Base-by-base conservation (phyloP, 2,888 invertebrate genomes). In the Drosophila anomalata region DNA sequence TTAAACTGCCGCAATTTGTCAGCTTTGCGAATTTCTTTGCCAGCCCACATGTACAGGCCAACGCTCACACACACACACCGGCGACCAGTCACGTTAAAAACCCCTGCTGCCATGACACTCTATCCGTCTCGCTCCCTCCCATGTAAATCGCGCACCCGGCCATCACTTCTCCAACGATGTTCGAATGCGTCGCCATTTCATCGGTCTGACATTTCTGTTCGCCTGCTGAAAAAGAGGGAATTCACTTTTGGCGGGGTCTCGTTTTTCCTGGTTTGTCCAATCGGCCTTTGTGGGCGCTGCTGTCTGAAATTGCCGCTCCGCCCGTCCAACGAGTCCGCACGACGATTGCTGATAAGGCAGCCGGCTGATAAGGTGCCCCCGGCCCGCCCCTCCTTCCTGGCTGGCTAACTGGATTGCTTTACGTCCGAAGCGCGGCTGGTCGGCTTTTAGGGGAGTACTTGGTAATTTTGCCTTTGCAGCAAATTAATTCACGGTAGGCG, bases 181-280 rank as follows among this genome's bases (percentile, higher is more conserved):
- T 50, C 41, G 74, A 75, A 79, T 71, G 78, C 61, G 69, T 58
- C 39, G 52, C 61, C 67, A 62, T 58, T 36, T 70, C 71, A 58
- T 11, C 76, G 56, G 50, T 39, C 79, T 80, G 36, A 24, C 56
- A 66, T 74, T 88, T 70, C 88, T 91, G 91, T 4, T 75, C 77
- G 84, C 91, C 90, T 91, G 88, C 87, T 90, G 85, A 87, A 91
- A 91, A 91, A 91, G 91, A 91, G 91, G 91, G 91, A 91, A 91
- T 91, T 91, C 90, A 91, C 90, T 91, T 91, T 91, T 91, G 91
- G 91, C 91, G 91, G 91, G 91, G 91, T 91, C 90, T 91, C 88
- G 90, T 90, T 91, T 90, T 91, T 90, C 89, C 89, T 89, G 87
- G 80, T 87, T 88, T 75, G 83, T 85, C 82, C 87, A 87, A 84